Conservation (phyloP, 2,888 invertebrate species). For the Nomada flava region DNA sequence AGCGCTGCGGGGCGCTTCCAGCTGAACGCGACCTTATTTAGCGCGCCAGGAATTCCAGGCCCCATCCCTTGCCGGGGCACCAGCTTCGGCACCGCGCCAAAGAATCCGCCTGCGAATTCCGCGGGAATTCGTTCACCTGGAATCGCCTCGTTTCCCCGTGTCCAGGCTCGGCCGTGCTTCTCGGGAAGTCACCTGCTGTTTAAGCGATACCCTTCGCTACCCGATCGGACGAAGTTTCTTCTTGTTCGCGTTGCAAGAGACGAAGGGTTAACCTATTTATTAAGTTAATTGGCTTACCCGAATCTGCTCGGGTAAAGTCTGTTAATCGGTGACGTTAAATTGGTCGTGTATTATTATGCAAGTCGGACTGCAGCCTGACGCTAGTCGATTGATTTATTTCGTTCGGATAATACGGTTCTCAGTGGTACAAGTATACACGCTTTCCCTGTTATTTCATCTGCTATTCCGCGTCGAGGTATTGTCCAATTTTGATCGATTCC, state of each 20-base stretch:
- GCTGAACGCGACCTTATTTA: conserved; percentile 68
- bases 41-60: conserved; percentile 64
- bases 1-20: conserved; percentile 45
- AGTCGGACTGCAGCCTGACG: too few species aligned
- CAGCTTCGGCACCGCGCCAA: conserved; percentile 56
- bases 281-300: background rate
- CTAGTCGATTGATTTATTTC: background rate
- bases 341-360: too few species aligned
- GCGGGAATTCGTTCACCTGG: conserved; percentile 63
- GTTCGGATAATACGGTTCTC: background rate
- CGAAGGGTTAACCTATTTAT: background rate
- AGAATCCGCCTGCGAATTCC: conserved; percentile 67
- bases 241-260: too few species aligned
- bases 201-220: background rate
- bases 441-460: conserved; percentile 1
- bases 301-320: too few species aligned
- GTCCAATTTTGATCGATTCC: conserved; percentile 57
- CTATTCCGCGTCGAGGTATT: background rate
- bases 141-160: conserved; percentile 58
- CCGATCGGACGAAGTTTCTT: too few species aligned
- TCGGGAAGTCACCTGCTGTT: background rate
- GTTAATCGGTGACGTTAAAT: too few species aligned
- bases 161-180: background rate
- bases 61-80: conserved; percentile 38
- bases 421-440: background rate